A percentile compares a stretch with the other conserved stretches of the same genome.
phyloP scores from a whole-genome alignment of 2,797 vertebrate species.

The Catharus ustulatus region DNA sequence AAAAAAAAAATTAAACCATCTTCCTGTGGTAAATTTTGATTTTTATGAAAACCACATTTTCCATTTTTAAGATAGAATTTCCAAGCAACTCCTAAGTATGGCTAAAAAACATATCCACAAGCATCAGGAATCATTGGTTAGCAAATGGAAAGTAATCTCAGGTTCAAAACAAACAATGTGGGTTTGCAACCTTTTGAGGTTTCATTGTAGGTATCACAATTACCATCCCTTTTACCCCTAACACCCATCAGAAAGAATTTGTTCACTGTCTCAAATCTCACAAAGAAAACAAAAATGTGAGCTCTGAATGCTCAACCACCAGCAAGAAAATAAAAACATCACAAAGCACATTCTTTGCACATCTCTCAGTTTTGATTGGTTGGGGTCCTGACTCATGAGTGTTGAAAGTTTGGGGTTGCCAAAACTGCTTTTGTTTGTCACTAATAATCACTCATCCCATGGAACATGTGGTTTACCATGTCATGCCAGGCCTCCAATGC shows the following conservation, averaged over 20 bases:
- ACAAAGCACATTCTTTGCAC: not conserved
- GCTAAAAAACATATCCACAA: slow-evolving; percentile 31
- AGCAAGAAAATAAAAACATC: slow-evolving; percentile 24
- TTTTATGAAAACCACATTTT: slow-evolving; percentile 54
- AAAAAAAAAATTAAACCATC: not conserved
- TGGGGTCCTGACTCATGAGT: slow-evolving; percentile 51
- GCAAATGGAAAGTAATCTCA: slow-evolving; percentile 49
- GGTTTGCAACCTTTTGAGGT: slow-evolving; percentile 30
- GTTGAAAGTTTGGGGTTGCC: slow-evolving; percentile 34
- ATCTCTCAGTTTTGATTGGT: slow-evolving; percentile 5
- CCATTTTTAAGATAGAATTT: slow-evolving; percentile 52
- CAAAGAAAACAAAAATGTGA: slow-evolving; percentile 25
- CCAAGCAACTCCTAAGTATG: slow-evolving; percentile 46
- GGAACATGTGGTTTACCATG: slow-evolving; percentile 43
- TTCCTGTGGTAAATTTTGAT: slow-evolving; percentile 60
- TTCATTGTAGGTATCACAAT: not conserved
- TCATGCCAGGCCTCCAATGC: slow-evolving; percentile 17
- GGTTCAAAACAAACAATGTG: slow-evolving; percentile 52
- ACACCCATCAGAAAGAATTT: not conserved
- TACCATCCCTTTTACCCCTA: not conserved
- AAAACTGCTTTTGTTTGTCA: slow-evolving; percentile 54
- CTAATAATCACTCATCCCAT: slow-evolving; percentile 45
- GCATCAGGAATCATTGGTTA: not conserved
- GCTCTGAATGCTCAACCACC: not conserved
- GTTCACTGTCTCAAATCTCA: not conserved